Base-by-base conservation (phyloP, 2,113 vertebrate species). In the Ceyx margarethae region DNA sequence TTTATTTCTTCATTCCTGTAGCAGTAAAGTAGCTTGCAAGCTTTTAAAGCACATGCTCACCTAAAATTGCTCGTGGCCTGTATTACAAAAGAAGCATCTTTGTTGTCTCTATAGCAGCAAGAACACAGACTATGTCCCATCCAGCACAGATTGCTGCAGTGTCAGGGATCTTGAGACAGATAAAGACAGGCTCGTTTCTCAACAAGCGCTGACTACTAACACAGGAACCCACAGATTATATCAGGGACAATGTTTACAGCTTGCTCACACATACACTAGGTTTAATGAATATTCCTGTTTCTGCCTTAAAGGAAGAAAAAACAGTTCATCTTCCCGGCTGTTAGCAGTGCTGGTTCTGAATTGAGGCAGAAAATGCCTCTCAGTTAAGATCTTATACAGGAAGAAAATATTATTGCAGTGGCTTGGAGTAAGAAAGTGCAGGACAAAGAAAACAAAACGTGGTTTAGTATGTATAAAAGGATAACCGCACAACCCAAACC, bases 191-290 rank as follows among this genome's bases (percentile, higher is more conserved):
- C 31, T 51, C 8, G 2, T 48, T 81, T 61, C n/a, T 65, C 31
- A 31, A 6, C 8, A 57, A 11, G 31, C 23, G 35, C 37, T 2
- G 8, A 31, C 19, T 6, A 19, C 33, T 42, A 48, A 31, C 6
- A 54, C 13, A 53, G 45, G 31, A 71, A 53, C 45, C 29, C 10
- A 11, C 10, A 46, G 37, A 15, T 15, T 43, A 33, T 16, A 57
- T 6, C 10, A 40, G 10, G 40, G 28, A 13, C 11, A 11, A 5
- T 28, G 53, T 20, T 7, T 28, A 46, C 54, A 51, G 17, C 35
- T 48, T 37, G 19, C 18, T 73, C 45, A 60, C 13, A 40, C 2
- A 5, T 5, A 57, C 0, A 0, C 4, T 25, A 73, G 23, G 8
- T 22, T 56, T n/a, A 73, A 33, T 22, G 15, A 48, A 45, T 13